These are phyloP conservation scores for Melangyna quadrimaculata DNA, from an alignment of 2,888 invertebrate species.

Conservation along the genomic window DNA sequence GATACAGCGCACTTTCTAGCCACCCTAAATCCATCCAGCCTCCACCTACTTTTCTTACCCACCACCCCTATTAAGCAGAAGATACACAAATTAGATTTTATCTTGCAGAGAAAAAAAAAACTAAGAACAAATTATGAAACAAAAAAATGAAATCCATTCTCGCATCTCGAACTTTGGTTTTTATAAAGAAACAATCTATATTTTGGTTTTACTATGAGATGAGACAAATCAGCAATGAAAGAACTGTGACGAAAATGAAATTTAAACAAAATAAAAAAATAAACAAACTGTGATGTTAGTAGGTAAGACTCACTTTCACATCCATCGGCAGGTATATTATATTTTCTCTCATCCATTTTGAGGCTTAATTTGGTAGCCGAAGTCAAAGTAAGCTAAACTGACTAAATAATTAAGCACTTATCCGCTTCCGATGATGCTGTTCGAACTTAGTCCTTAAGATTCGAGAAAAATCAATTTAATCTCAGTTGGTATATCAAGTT, in stretches of 20 bases:
- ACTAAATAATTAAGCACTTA: background rate
- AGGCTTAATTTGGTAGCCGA: background rate
- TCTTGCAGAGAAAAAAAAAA: constrained; percentile 16
- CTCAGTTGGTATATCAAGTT: constrained; percentile 18
- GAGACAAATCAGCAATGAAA: background rate
- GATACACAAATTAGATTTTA: constrained; percentile 37
- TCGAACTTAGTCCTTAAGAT: background rate
- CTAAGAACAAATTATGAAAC: background rate
- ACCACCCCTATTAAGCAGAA: background rate
- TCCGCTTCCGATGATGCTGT: constrained; percentile 33
- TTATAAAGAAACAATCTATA: background rate
- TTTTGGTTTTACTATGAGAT: no score
- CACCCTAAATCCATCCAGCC: constrained; percentile 21
- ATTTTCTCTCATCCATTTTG: constrained; percentile 44
- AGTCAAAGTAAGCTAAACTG: background rate
- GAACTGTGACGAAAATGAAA: background rate
- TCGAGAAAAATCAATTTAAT: constrained; percentile 68
- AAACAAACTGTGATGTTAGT: background rate
- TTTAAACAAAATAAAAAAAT: background rate
- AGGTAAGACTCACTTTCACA: constrained; percentile 46
- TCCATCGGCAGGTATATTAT: constrained; percentile 37
- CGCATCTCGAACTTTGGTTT: background rate
- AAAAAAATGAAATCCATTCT: background rate
- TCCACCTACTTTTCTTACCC: background rate
- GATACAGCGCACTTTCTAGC: constrained; percentile 50